A percentile compares a stretch with the other conserved stretches of the same genome.
Conservation (phyloP, 2,797 vertebrate species). For the Oryzias sinensis region DNA sequence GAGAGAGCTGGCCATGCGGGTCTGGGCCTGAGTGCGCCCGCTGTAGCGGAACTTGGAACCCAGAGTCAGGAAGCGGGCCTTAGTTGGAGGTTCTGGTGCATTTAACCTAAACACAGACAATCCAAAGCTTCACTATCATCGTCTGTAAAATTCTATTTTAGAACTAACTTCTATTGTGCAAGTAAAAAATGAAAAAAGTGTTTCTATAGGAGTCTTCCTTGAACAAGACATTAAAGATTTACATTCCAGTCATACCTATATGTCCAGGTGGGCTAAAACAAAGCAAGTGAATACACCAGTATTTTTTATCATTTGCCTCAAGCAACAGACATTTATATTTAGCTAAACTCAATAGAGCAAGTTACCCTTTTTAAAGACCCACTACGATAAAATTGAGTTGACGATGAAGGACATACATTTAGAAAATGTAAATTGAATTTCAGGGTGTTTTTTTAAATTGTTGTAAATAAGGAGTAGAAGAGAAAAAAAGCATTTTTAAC, state of each 20-base stretch:
- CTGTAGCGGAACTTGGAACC: conserved; percentile 98
- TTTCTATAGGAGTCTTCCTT: conserved; percentile 23
- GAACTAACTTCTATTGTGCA: conserved; percentile 3
- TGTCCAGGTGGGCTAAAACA: conserved; percentile 1
- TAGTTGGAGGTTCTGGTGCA: conserved; percentile 89
- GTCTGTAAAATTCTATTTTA: conserved; percentile 2
- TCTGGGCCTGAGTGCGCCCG: conserved; percentile 93
- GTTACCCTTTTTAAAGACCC: neutral
- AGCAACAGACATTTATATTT: conserved; percentile 10
- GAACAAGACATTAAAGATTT: conserved; percentile 61
- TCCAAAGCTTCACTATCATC: neutral
- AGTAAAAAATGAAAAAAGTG: conserved; percentile 10
- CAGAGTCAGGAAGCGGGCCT: conserved; percentile 91
- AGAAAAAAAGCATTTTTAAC: too few relatives aligned
- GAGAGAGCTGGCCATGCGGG: conserved; percentile 88
- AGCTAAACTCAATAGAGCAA: conserved; percentile 1
- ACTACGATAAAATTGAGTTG: too few relatives aligned
- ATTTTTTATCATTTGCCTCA: conserved; percentile 7
- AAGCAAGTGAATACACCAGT: conserved; percentile 12
- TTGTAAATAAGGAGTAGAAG: too few relatives aligned
- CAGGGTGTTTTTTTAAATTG: too few relatives aligned
- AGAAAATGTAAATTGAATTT: too few relatives aligned
- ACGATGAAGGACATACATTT: too few relatives aligned
- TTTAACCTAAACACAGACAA: conserved; percentile 77
- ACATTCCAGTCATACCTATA: conserved; percentile 8